Base-by-base conservation (phyloP, 2,797 vertebrate species). In the Petrocephalus schoutedeni region DNA sequence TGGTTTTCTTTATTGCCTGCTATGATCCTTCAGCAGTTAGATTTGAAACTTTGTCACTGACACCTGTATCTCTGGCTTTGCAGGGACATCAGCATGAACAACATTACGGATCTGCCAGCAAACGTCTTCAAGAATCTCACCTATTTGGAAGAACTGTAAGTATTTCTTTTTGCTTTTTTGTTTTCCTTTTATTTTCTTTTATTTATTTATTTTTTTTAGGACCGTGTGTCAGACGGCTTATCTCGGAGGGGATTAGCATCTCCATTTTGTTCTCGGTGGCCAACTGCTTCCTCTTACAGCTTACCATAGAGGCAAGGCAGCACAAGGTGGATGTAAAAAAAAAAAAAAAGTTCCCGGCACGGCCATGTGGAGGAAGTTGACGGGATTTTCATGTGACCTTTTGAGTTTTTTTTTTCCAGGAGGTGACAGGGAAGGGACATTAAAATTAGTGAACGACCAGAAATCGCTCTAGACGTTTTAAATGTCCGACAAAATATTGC, bases 81-180 rank as follows among this genome's bases (percentile, higher is more conserved):
- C 93, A 99, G 98, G 91, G 98, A 99, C 93, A 95, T 99, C 93
- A 99, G 98, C 93, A 99, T 99, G 98, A 99, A 99, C 94, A 99
- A 99, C 94, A 98, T 99, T 93, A 99, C 98, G 0, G 97, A 97
- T 91, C 95, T 99, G 87, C 97, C 97, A 90, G 97, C 98, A 87
- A 95, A 97, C 87, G 97, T 98, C 0, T 99, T 99, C 95, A 98
- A 96, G 95, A 98, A 96, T 91, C 96, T 99, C 86, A 97, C 97
- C 61, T 98, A 97, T 91, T 95, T 99, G 89, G 98, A 99, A 92
- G 98, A 99, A 92, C 93, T 99, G 98, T 99, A 93, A 99, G 98
- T 99, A 94, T 94, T 93, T 88, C 88, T 61, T 61, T 88, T 67
- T 28, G 28, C 87, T 88, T 86, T n/a, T 32, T 53, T 6, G 0